Evolutionary conservation across 2,797 vertebrate genomes (phyloP).

Genomic region (Myotis pilosus): DNA sequence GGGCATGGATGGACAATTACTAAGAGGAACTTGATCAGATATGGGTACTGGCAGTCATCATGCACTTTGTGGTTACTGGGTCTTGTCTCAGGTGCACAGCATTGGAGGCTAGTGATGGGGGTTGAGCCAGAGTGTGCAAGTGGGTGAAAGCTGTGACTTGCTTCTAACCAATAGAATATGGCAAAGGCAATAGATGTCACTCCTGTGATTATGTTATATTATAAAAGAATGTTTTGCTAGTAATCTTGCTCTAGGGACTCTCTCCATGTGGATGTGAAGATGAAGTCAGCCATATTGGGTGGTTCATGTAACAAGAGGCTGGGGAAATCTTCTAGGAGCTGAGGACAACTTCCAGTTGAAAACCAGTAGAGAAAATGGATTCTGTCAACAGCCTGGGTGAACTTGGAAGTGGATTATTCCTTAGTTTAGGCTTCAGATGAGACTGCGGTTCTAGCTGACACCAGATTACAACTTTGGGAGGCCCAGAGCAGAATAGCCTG

Average conservation of each 20-base stretch:
- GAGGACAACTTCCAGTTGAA: neutral
- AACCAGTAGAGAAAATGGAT: neutral
- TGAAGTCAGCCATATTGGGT: neutral
- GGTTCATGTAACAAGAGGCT: neutral
- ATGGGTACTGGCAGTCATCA: neutral
- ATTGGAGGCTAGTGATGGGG: neutral
- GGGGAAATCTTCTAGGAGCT: neutral
- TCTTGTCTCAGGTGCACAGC: neutral
- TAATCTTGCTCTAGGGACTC: neutral
- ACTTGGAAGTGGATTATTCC: neutral
- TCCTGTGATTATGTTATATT: neutral
- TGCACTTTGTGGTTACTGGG: neutral
- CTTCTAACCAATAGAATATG: neutral
- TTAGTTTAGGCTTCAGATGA: neutral
- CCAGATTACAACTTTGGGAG: neutral
- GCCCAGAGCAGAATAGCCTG: neutral
- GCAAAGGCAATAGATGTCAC: neutral
- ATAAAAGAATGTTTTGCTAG: neutral
- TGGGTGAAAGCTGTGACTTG: neutral
- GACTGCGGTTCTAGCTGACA: neutral
- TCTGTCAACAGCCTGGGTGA: neutral
- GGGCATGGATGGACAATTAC: neutral
- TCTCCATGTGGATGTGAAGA: neutral
- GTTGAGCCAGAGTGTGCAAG: neutral
- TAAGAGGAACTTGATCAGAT: neutral